Percentiles rank a stretch among this genome's conserved stretches.
Evolutionary conservation across 1,140 invertebrate species (phyloP).

Genomic region (Theocolax elegans): DNA sequence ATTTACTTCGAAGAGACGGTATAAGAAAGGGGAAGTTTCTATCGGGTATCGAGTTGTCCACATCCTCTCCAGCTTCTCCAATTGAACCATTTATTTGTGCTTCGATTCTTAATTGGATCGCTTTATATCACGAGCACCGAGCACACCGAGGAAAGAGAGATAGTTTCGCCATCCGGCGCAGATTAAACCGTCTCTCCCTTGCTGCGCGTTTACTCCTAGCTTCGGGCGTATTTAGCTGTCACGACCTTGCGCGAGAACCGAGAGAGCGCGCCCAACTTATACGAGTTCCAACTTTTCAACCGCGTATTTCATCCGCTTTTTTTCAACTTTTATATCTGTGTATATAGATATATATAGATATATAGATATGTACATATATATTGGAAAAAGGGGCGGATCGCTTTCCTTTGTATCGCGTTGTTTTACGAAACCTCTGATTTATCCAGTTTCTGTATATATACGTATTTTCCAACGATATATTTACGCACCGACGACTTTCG

Average conservation of each 20-base stretch:
- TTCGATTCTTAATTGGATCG: slow-evolving; percentile 59
- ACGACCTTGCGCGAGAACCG: not conserved
- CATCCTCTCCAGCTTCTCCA: slow-evolving; percentile 41
- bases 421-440: too few species aligned
- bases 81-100: slow-evolving; percentile 59
- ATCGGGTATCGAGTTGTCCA: slow-evolving; percentile 51
- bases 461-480: too few species aligned
- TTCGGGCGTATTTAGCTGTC: slow-evolving; percentile 33
- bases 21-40: slow-evolving; percentile 46
- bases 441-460: too few species aligned
- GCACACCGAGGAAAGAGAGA: slow-evolving; percentile 33
- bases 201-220: too few species aligned
- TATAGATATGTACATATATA: too few species aligned
- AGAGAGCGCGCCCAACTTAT: too few species aligned
- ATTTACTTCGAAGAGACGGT: slow-evolving; percentile 45
- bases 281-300: not conserved
- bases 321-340: too few species aligned
- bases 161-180: slow-evolving; percentile 48
- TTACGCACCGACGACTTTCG: too few species aligned
- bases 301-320: too few species aligned
- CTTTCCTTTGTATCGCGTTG: too few species aligned
- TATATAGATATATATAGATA: too few species aligned
- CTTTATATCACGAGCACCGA: slow-evolving; percentile 50
- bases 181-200: slow-evolving; percentile 23
- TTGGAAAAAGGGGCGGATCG: too few species aligned